These are phyloP conservation scores for Centropus bengalensis DNA, from an alignment of 2,113 vertebrate species.

Conservation along the genomic window DNA sequence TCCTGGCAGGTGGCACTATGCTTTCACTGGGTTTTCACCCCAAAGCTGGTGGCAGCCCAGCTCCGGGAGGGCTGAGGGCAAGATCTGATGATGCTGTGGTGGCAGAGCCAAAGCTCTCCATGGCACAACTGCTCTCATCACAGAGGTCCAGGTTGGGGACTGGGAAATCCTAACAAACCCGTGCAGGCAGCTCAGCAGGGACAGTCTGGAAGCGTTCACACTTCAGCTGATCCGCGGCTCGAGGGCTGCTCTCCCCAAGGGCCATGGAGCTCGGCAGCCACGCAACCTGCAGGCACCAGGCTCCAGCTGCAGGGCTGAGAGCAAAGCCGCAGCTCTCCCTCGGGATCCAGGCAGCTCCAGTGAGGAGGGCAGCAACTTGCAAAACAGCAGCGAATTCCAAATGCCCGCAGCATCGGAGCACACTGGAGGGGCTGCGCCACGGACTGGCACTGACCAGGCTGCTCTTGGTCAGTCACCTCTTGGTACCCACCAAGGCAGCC, in stretches of 20 bases:
- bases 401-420: fast-evolving
- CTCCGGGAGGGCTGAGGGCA: background rate
- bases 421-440: background rate
- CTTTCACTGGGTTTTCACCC: background rate
- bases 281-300: fast-evolving
- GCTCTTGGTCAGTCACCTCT: too few relatives aligned
- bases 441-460: fast-evolving
- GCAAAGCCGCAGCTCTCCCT: background rate
- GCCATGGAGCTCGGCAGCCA: fast-evolving
- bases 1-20: background rate
- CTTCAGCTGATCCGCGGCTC: background rate
- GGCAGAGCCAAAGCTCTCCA: background rate
- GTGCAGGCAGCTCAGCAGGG: background rate
- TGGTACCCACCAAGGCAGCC: background rate
- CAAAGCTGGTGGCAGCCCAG: fast-evolving
- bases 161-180: background rate
- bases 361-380: background rate
- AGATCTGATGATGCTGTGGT: background rate
- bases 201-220: background rate
- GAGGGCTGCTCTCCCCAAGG: background rate
- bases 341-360: background rate
- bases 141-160: fast-evolving
- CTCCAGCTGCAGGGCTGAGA: background rate
- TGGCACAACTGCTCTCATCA: background rate
- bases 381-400: background rate